Percentiles rank a stretch among this genome's conserved stretches.
phyloP scores from a whole-genome alignment of 1,140 invertebrate genomes.

The Anoplolepis gracilipes region DNA sequence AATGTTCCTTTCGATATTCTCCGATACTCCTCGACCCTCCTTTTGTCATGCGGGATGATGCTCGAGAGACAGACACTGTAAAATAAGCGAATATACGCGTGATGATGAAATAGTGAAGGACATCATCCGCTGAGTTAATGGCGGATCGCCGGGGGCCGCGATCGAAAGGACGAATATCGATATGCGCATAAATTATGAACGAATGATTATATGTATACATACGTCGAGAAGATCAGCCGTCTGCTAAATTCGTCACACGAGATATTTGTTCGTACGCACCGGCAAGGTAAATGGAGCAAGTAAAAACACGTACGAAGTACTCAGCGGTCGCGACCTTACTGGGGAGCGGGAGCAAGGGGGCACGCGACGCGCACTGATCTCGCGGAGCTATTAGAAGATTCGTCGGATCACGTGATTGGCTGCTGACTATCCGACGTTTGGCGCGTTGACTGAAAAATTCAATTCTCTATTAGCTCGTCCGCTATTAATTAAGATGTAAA shows the following conservation, averaged over 20 bases:
- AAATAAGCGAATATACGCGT: neutral
- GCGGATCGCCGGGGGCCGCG: neutral
- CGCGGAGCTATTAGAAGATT: neutral
- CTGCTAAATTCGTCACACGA: too few relatives aligned
- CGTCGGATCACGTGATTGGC: neutral
- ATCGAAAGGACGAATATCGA: neutral
- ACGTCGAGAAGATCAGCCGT: too few relatives aligned
- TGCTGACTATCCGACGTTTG: neutral
- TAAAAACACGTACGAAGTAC: too few relatives aligned
- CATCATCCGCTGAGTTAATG: neutral
- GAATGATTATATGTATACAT: neutral
- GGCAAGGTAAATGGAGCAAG: too few relatives aligned
- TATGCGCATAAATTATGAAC: neutral
- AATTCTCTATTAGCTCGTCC: neutral
- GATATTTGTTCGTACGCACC: too few relatives aligned
- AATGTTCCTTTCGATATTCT: neutral
- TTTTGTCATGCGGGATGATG: too few relatives aligned
- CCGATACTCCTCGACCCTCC: too few relatives aligned
- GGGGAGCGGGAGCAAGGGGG: neutral
- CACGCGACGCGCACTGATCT: too few relatives aligned
- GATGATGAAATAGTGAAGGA: neutral
- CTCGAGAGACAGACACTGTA: neutral
- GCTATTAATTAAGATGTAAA: neutral
- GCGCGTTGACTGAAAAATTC: neutral
- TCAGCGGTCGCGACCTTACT: neutral